These are phyloP conservation scores for Lipophrys pholis DNA, from an alignment of 2,113 vertebrate genomes.

Conservation along the genomic window DNA sequence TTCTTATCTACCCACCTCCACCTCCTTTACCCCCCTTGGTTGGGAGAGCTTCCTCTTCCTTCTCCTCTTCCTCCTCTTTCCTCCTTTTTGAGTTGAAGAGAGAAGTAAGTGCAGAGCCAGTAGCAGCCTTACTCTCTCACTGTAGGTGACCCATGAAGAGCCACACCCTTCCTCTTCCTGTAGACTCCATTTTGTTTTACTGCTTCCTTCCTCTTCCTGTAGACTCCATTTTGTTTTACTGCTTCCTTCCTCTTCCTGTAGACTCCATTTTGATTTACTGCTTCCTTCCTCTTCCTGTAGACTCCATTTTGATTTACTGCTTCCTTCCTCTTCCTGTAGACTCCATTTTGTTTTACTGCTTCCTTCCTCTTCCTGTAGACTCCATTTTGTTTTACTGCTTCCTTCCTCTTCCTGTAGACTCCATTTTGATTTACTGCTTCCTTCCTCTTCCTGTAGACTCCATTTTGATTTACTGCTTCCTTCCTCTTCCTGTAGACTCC, in stretches of 20 bases:
- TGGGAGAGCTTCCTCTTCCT: conserved; percentile 69
- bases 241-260: conserved; percentile 3
- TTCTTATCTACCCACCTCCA: conserved; percentile 65
- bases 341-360: no score
- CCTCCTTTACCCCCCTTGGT: conserved; percentile 70
- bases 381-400: no score
- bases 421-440: no score
- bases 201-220: conserved; percentile 43
- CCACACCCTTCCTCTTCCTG: conserved; percentile 63
- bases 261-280: no score
- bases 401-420: no score
- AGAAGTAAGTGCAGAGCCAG: conserved; percentile 86
- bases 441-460: no score
- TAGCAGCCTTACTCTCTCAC: conserved; percentile 85
- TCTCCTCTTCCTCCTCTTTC: conserved; percentile 75
- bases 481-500: no score
- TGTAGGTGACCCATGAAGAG: conserved; percentile 66
- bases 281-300: neutral
- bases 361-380: no score
- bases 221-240: conserved; percentile 15
- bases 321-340: no score
- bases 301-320: no score
- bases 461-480: no score
- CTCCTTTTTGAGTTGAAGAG: conserved; percentile 80
- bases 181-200: conserved; percentile 64